phyloP scores from a whole-genome alignment of 2,888 invertebrate species.

The Ochropleura plecta region DNA sequence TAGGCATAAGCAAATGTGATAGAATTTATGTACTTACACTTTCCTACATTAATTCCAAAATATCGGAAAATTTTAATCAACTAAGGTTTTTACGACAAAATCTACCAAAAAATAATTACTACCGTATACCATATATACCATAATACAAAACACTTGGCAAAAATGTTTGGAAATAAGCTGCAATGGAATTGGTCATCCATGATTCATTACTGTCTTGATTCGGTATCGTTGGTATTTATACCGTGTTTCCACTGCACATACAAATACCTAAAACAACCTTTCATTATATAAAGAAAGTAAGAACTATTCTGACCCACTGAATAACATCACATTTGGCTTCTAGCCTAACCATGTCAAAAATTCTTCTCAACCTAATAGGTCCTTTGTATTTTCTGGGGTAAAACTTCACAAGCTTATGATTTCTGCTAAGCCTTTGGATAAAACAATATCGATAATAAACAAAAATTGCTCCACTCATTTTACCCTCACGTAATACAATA shows the following conservation, averaged over 20 bases:
- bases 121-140: too few relatives aligned
- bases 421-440: slow-evolving; percentile 19
- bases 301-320: not conserved
- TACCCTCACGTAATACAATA: slow-evolving; percentile 43
- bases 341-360: slow-evolving; percentile 2
- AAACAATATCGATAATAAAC: slow-evolving; percentile 20
- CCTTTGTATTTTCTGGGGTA: not conserved
- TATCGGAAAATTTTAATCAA: not conserved
- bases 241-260: not conserved
- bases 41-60: not conserved
- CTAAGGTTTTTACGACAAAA: not conserved
- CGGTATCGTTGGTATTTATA: not conserved
- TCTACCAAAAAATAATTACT: too few relatives aligned
- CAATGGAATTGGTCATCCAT: not conserved
- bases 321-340: slow-evolving; percentile 1
- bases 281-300: not conserved
- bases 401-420: slow-evolving; percentile 14
- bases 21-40: not conserved
- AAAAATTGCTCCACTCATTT: slow-evolving; percentile 25
- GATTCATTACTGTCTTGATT: slow-evolving; percentile 2
- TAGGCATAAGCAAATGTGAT: not conserved
- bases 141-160: not conserved
- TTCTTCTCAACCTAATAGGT: not conserved
- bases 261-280: not conserved
- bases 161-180: not conserved